A percentile compares a stretch with the other conserved stretches of the same genome.
phyloP scores from a whole-genome alignment of 2,113 vertebrate genomes.

The Ptilonorhynchus violaceus region DNA sequence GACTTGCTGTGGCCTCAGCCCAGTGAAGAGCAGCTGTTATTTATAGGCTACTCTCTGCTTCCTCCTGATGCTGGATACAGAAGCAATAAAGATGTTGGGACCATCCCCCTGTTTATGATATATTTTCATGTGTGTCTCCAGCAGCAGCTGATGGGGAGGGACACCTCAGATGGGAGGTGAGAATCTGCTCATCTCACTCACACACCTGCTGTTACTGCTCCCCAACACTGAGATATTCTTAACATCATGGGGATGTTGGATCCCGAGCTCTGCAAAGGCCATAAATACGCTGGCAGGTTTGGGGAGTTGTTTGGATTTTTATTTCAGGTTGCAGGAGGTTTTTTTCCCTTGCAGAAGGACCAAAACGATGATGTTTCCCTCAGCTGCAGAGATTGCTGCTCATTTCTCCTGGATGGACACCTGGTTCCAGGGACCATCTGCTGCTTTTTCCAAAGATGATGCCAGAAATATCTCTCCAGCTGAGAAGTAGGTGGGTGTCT shows the following conservation, averaged over 20 bases:
- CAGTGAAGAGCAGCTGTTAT: not conserved
- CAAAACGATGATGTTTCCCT: not conserved
- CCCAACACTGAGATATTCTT: not conserved
- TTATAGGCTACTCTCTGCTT: not conserved
- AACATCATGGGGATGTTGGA: not conserved
- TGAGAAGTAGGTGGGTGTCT: not conserved
- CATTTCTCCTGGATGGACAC: not conserved
- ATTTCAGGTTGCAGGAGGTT: not conserved
- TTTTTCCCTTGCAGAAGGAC: not conserved
- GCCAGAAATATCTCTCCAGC: not conserved
- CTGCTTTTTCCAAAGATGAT: not conserved
- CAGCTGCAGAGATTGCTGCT: not conserved
- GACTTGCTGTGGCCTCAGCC: not conserved
- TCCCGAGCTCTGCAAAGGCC: not conserved
- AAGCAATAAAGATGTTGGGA: not conserved
- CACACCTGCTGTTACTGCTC: not conserved
- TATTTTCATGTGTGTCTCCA: not conserved
- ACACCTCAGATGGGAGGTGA: not conserved
- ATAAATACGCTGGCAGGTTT: not conserved
- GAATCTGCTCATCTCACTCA: not conserved
- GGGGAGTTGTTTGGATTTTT: not conserved
- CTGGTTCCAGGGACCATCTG: not conserved
- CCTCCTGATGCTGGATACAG: not conserved
- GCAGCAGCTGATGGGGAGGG: not conserved
- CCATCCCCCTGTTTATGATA: not conserved